These are phyloP conservation scores for Hydraecia micacea DNA, from an alignment of 2,888 invertebrate species.

Conservation along the genomic window DNA sequence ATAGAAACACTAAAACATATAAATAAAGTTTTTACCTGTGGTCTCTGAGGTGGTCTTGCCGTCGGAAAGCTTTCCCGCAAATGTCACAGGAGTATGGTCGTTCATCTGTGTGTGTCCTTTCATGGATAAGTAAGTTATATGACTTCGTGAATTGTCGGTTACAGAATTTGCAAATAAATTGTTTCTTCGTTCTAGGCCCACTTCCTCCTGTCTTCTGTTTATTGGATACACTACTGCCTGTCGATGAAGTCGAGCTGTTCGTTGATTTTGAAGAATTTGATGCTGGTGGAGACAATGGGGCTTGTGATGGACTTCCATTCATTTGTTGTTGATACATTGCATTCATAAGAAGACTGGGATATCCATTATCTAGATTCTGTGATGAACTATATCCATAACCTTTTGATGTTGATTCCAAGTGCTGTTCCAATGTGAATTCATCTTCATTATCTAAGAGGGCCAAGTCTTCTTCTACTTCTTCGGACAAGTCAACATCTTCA, in stretches of 20 bases:
- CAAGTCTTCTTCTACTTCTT: conserved; percentile 94
- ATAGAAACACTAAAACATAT: conserved; percentile 58
- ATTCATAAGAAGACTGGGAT: conserved; percentile 93
- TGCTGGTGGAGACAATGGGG: conserved; percentile 85
- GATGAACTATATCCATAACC: conserved; percentile 86
- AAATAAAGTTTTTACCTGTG: conserved; percentile 93
- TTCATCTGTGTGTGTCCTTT: conserved; percentile 99
- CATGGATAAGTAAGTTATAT: conserved; percentile 99
- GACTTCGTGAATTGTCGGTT: conserved; percentile 99
- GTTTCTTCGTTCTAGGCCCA: conserved; percentile 97
- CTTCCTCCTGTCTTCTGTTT: conserved; percentile 87
- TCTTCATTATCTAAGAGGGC: conserved; percentile 94
- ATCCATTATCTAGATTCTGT: conserved; percentile 92
- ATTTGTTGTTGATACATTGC: conserved; percentile 91
- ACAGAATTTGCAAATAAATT: conserved; percentile 99
- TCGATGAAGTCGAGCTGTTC: conserved; percentile 86
- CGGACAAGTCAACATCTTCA: conserved; percentile 92
- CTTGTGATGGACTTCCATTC: conserved; percentile 86
- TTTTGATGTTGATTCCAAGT: conserved; percentile 86
- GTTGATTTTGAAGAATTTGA: conserved; percentile 87
- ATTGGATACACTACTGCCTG: conserved; percentile 84
- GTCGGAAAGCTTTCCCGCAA: conserved; percentile 98
- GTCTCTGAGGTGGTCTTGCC: conserved; percentile 98
- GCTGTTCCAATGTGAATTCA: conserved; percentile 91
- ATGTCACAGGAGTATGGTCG: conserved; percentile 99